phyloP scores from a whole-genome alignment of 2,113 vertebrate genomes.

The Pipra filicauda region DNA sequence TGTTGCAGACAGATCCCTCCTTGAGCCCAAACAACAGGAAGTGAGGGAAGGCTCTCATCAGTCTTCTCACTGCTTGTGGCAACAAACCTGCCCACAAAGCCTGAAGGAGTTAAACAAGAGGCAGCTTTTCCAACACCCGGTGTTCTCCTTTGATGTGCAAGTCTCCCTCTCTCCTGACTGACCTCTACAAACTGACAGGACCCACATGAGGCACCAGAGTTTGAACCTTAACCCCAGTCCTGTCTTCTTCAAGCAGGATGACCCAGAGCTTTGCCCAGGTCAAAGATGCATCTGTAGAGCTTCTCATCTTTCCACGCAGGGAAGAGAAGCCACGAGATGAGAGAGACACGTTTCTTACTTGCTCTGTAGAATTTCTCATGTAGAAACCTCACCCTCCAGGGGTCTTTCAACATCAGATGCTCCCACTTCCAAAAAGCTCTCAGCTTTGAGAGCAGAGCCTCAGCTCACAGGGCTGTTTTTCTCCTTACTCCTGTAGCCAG shows the following conservation, averaged over 20 bases:
- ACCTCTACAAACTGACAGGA: neutral
- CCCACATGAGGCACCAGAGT: neutral
- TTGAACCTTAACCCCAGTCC: neutral
- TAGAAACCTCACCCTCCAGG: neutral
- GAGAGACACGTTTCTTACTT: neutral
- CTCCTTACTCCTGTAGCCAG: neutral
- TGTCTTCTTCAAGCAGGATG: neutral
- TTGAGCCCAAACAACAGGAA: no score
- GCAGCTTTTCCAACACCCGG: neutral
- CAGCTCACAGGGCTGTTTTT: neutral
- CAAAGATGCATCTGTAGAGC: neutral
- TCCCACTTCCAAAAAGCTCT: neutral
- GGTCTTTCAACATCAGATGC: neutral
- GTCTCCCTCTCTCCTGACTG: neutral
- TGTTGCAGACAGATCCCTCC: neutral
- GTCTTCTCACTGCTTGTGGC: neutral
- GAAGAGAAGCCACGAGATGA: neutral
- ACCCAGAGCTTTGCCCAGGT: neutral
- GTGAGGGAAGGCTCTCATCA: neutral
- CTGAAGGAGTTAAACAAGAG: neutral
- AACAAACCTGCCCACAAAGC: neutral
- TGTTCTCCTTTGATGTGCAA: neutral
- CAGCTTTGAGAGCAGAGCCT: neutral
- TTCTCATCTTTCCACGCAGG: neutral
- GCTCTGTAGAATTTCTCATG: neutral